Evolutionary conservation across 2,797 vertebrate species (phyloP), one percentile per base, ranked within the genome.

Genomic region (Anabacerthia variegaticeps): DNA sequence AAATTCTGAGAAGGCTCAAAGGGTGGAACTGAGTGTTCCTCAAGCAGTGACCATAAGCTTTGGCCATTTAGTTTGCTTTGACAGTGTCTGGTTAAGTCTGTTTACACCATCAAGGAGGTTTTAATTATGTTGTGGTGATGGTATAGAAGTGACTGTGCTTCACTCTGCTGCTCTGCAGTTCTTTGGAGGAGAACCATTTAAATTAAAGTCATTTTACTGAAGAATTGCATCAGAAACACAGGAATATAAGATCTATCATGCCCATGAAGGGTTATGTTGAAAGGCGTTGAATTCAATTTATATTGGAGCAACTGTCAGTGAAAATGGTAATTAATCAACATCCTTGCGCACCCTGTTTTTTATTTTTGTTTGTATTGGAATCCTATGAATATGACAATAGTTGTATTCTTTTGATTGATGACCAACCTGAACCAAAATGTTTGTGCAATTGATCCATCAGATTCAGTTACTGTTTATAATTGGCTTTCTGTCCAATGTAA

Each of bases 321-420:
- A 36, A 96, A 92, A 76, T 7, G 32, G 82, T 88, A 82, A 97
- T 97, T 95, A 88, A 96, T 96, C 91, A 92, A 95, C 65, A 81
- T 34, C 84, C 36, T 86, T 92, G 49, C 13, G 51, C 27, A 17
- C 12, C 23, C 44, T 58, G 2, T 26, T 77, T 85, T 84, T 54
- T 34, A 34, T 71, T 80, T 93, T 89, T 27, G 46, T 92, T 83
- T 67, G 59, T 96, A 11, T 94, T 97, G 86, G 84, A 91, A 92
- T 91, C 55, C 63, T 84, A 34, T 96, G 74, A 95, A 78, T 88
- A 78, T 75, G 89, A 91, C 67, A 92, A 56, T 77, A 73, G 24
- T 5, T 34, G 3, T 74, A 41, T 85, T 90, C 19, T 67, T 85
- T 59, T 55, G 73, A 84, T 92, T 92, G 83, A 91, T 94, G 73